Evolutionary conservation across 2,888 invertebrate species (phyloP), one percentile per base, ranked within the genome.

Genomic region (Disparrhopalites patrizii): DNA sequence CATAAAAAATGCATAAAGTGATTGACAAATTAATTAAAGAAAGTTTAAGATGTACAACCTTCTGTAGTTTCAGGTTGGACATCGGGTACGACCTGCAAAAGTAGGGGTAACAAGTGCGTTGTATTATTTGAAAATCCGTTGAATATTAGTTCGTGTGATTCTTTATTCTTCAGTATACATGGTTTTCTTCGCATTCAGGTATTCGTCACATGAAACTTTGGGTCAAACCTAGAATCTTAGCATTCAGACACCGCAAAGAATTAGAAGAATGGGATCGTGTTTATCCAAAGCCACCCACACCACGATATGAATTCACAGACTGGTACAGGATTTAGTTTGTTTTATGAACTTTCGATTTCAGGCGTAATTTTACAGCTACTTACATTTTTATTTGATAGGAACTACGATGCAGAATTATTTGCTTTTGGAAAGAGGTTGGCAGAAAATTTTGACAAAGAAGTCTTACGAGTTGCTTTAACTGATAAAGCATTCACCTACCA

Each of bases 371-470:
- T 13, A 52, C 58, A n/a, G n/a, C 60, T 62, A 28, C 36, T 62
- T 23, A 60, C 31, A 33, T 28, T 31, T 65, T 57, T 63, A 74
- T 87, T n/a, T 90, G n/a, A 89, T 76, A 93, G 95, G 95, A 95
- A 93, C 78, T 86, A 90, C 75, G 86, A 88, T 75, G 85, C 91
- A 0, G 95, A 96, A 81, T 70, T 96, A 2, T 94, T 83, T 81
- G 91, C 95, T 0, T 96, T 96, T 82, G 88, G 88, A 10, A 87
- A 88, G 77, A 83, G 97, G 28, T 81, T 96, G 18, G 85, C 87
- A 27, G 97, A 97, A 81, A 84, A 89, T 3, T 91, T 97, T 76
- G 83, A 91, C 67, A 80, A 83, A 0, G 81, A 84, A 23, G 78
- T 88, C 18, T 79, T 97, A 30, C 83, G 87, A 62, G 83, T 83